Evolutionary conservation across 2,113 vertebrate genomes (phyloP).

Genomic region (Psophia crepitans): DNA sequence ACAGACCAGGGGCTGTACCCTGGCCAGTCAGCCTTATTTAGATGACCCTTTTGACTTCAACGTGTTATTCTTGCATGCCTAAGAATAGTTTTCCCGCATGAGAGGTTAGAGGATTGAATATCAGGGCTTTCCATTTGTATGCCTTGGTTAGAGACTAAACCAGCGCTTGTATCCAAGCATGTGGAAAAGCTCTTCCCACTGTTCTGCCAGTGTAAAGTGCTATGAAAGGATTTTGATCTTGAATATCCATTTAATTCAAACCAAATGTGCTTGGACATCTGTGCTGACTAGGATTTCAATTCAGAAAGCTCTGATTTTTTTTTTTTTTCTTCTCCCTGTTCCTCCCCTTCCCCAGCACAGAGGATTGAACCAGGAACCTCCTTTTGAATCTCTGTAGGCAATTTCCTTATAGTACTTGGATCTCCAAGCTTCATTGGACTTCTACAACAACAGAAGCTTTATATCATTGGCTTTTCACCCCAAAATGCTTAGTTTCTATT

Average conservation of each 20-base stretch:
- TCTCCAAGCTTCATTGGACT: background rate
- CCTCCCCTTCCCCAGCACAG: background rate
- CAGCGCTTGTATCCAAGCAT: background rate
- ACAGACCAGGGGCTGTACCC: background rate
- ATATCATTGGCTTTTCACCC: background rate
- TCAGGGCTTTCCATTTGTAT: background rate
- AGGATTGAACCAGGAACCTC: background rate
- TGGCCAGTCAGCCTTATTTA: background rate
- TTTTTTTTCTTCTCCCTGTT: background rate
- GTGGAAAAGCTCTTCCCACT: background rate
- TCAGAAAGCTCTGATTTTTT: background rate
- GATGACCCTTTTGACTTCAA: background rate
- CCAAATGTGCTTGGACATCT: background rate
- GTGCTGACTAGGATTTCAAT: background rate
- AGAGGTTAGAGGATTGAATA: background rate
- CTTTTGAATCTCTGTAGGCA: background rate
- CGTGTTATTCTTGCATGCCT: background rate
- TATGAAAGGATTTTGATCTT: background rate
- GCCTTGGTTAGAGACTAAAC: background rate
- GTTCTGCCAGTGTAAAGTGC: background rate
- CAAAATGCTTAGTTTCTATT: conserved; percentile 53
- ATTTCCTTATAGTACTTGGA: background rate
- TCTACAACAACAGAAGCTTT: conserved; percentile 12
- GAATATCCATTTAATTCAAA: background rate
- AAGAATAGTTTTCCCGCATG: background rate